These are phyloP conservation scores for Athalia circularis DNA, from an alignment of 2,888 invertebrate genomes.

Conservation along the genomic window DNA sequence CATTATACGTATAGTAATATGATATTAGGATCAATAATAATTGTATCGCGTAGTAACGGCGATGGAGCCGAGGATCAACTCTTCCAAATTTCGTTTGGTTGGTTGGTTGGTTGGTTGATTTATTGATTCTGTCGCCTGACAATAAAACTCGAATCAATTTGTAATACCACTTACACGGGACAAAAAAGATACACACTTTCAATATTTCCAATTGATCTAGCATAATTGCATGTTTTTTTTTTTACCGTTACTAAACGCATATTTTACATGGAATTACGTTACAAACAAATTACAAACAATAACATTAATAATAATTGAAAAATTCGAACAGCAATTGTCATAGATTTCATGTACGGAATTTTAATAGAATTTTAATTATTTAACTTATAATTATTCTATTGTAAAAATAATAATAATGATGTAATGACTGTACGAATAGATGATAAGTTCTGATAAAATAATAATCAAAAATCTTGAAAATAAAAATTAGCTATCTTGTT, in stretches of 20 bases:
- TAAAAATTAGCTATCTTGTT: background rate
- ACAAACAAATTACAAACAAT: background rate
- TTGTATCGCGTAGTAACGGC: constrained; percentile 32
- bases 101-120: constrained; percentile 31
- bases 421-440: constrained; percentile 68
- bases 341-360: constrained; percentile 58
- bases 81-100: background rate
- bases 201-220: constrained; percentile 21
- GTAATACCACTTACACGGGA: background rate
- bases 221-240: background rate
- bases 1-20: background rate
- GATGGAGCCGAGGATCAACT: constrained; percentile 34
- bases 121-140: constrained; percentile 40
- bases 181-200: constrained; percentile 5
- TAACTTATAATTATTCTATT: constrained; percentile 65
- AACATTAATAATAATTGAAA: background rate
- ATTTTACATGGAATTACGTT: constrained; percentile 11
- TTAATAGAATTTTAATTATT: constrained; percentile 62
- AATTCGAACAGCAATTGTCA: constrained; percentile 15
- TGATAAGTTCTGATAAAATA: constrained; percentile 69
- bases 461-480: constrained; percentile 48
- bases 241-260: background rate
- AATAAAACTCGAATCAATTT: constrained; percentile 39
- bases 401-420: constrained; percentile 63
- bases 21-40: constrained; percentile 3